Evolutionary conservation across 2,113 vertebrate species (phyloP).

Genomic region (Poeciliopsis occidentalis): DNA sequence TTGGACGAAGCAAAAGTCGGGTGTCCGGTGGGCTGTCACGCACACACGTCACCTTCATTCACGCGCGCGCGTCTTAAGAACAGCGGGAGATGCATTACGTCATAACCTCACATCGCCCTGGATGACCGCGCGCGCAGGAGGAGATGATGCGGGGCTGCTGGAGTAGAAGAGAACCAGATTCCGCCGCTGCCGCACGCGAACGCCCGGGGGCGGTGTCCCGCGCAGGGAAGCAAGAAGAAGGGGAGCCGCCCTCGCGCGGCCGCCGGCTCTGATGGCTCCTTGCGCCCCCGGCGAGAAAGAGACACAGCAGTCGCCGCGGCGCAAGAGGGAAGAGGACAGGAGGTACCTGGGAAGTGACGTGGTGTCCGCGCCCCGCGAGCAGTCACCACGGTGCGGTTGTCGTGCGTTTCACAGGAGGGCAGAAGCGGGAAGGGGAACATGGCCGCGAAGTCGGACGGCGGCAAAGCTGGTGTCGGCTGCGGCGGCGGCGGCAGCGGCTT

Average conservation of each 20-base stretch:
- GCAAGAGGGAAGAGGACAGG: constrained; percentile 56
- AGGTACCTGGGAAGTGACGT: constrained; percentile 70
- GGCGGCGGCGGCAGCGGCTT: constrained; percentile 59
- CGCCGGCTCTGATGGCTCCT: constrained; percentile 74
- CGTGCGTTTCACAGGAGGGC: constrained; percentile 73
- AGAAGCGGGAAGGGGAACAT: constrained; percentile 85
- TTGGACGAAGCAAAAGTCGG: background rate
- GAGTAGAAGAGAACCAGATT: constrained; percentile 41
- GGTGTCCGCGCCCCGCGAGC: constrained; percentile 57
- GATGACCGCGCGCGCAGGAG: constrained; percentile 70
- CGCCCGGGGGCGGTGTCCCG: constrained; percentile 52
- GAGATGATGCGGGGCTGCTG: constrained; percentile 65
- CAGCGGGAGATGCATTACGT: constrained; percentile 72
- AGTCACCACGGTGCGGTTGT: constrained; percentile 67
- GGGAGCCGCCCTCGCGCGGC: constrained; percentile 65
- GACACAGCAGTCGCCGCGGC: constrained; percentile 61
- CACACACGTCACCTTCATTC: background rate
- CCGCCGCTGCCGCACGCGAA: constrained; percentile 47
- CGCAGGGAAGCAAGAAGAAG: constrained; percentile 31
- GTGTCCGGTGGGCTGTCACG: constrained; percentile 7
- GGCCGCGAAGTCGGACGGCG: constrained; percentile 93
- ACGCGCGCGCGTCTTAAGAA: constrained; percentile 40
- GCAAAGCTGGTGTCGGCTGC: constrained; percentile 75
- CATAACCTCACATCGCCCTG: constrained; percentile 63
- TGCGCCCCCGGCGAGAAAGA: constrained; percentile 59